phyloP scores from a whole-genome alignment of 2,113 vertebrate genomes.

The Penelope pileata region DNA sequence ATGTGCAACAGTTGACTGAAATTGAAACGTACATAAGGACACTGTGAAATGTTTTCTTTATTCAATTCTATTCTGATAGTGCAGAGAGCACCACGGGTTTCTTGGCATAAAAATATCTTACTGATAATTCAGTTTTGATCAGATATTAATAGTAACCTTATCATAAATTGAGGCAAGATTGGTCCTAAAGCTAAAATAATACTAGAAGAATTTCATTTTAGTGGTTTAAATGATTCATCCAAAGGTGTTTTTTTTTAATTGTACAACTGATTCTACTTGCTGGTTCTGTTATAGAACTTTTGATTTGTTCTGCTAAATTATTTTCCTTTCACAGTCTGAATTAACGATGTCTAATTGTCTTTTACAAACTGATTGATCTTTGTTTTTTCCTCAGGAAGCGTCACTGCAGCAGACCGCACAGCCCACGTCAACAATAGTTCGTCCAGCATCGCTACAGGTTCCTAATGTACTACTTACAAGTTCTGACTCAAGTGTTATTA shows the following conservation, averaged over 20 bases:
- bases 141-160: background rate
- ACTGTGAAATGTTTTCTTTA: background rate
- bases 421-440: conserved; percentile 96
- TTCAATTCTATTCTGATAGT: background rate
- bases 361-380: conserved; percentile 2
- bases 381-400: conserved; percentile 84
- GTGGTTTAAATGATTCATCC: background rate
- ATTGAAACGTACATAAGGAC: background rate
- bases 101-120: background rate
- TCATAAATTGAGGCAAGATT: background rate
- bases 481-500: conserved; percentile 97
- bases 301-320: background rate
- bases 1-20: background rate
- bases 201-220: background rate
- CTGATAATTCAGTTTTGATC: background rate
- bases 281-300: background rate
- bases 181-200: background rate
- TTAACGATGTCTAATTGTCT: background rate
- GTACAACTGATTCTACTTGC: background rate
- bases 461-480: conserved; percentile 96
- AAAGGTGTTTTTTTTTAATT: background rate
- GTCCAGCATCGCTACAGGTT: conserved; percentile 97
- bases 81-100: background rate
- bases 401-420: conserved; percentile 93
- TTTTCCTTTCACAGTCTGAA: background rate